A percentile compares a stretch with the other conserved stretches of the same genome.
These are phyloP conservation scores for Barbus barbus DNA, from an alignment of 2,113 vertebrate species.

Conservation along the genomic window DNA sequence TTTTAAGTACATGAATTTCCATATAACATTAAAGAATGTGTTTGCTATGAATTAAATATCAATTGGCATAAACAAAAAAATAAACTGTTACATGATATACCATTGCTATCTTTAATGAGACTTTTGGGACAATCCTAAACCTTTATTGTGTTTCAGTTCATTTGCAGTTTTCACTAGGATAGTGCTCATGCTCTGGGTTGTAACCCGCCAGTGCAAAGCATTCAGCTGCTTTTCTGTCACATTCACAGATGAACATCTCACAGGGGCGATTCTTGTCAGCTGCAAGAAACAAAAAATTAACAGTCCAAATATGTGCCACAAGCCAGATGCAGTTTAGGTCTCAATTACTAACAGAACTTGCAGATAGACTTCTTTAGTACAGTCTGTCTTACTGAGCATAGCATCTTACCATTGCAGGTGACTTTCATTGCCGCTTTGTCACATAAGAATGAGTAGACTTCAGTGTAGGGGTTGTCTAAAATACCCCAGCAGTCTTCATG, in stretches of 20 bases:
- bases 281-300: conserved; percentile 51
- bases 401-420: too few relatives aligned
- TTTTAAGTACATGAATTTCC: too few relatives aligned
- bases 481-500: too few relatives aligned
- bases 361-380: too few relatives aligned
- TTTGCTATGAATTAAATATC: neutral
- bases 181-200: neutral
- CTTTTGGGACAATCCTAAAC: neutral
- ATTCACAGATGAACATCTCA: conserved; percentile 78
- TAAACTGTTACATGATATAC: neutral
- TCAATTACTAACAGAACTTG: too few relatives aligned
- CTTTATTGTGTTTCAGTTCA: neutral
- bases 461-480: too few relatives aligned
- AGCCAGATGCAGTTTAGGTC: neutral
- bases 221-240: conserved; percentile 76
- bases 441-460: too few relatives aligned
- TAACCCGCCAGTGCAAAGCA: conserved; percentile 77
- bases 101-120: conserved; percentile 8
- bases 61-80: neutral
- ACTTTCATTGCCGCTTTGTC: too few relatives aligned
- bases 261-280: conserved; percentile 66
- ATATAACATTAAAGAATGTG: neutral
- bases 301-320: neutral
- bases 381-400: too few relatives aligned
- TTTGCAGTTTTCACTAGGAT: conserved; percentile 40